Base-by-base conservation (phyloP, 2,888 invertebrate species). In the Heliconius sara region DNA sequence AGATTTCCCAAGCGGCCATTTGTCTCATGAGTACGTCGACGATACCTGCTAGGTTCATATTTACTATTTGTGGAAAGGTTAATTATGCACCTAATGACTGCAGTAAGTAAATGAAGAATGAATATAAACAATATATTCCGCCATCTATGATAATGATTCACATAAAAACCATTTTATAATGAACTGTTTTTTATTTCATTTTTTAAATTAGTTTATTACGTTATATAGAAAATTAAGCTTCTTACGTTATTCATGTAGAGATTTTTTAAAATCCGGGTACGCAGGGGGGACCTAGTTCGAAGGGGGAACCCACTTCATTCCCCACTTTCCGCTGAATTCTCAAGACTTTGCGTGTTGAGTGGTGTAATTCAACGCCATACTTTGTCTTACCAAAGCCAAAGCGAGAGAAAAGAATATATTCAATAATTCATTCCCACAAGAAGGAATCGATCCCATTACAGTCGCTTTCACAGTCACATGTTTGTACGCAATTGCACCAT, bases 1-100 rank as follows among this genome's bases (percentile, higher is more conserved):
- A 88, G 87, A 86, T 88, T 89, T 88, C 89, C 89, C 90, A 92
- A 90, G 88, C 88, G 85, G 63, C 67, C 25, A 63, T 74, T 74
- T 67, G 66, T 70, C 70, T 75, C 66, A 72, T 78, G 65, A 67
- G 74, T 71, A 77, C 60, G 3, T 39, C 27, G 19, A 63, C 27
- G 25, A 25, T 39, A 60, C 3, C 34, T 73, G 13, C 39, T 60
- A 34, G 57, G 34, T 73, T 30, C 60, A 60, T 73, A 73, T 60
- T 73, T 72, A 57, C 30, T 73, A 73, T 73, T 73, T 60, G 60
- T 73, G n/a, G 73, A 73, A 73, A 73, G 73, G 73, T 73, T 60
- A 73, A 73, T 73, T 73, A 73, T 73, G 34, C n/a, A 22, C 3
- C 22, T 57, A 34, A 73, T 70, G 43, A 22, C 70, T 47, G 25